Conservation (phyloP, 2,113 vertebrate species). For the Gymnorhina tibicen region DNA sequence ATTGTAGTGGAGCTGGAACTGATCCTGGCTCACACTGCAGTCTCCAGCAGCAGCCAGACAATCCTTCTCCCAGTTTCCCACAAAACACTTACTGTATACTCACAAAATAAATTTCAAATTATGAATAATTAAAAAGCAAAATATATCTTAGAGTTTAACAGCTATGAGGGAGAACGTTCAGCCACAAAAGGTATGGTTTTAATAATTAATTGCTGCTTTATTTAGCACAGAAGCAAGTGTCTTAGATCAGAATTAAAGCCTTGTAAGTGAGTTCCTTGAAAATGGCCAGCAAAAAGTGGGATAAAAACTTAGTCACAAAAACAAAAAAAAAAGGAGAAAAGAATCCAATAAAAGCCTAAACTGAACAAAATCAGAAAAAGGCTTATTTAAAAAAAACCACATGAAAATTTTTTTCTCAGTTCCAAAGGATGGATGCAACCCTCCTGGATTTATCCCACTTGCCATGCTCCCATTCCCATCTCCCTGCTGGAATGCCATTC, state of each 20-base stretch:
- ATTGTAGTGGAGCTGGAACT: neutral
- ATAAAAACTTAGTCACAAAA: neutral
- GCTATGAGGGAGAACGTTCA: neutral
- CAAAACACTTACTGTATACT: neutral
- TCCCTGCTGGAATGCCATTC: neutral
- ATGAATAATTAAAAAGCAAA: slow-evolving; percentile 61
- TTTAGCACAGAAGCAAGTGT: slow-evolving; percentile 46
- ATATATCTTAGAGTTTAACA: slow-evolving; percentile 33
- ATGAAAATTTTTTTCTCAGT: neutral
- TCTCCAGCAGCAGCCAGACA: neutral
- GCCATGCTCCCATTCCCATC: neutral
- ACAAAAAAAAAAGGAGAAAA: neutral
- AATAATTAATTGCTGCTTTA: slow-evolving; percentile 64
- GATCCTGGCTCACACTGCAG: neutral
- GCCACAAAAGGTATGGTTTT: slow-evolving; percentile 52
- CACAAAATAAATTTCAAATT: slow-evolving; percentile 25
- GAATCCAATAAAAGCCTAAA: neutral
- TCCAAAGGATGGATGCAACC: neutral
- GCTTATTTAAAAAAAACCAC: neutral
- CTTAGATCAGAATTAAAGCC: slow-evolving; percentile 43
- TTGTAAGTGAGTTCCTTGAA: neutral
- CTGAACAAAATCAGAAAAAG: neutral
- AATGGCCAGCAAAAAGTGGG: neutral
- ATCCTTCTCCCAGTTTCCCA: neutral
- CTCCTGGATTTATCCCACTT: neutral